phyloP scores from a whole-genome alignment of 2,797 vertebrate genomes.

The Cyprinella venusta region DNA sequence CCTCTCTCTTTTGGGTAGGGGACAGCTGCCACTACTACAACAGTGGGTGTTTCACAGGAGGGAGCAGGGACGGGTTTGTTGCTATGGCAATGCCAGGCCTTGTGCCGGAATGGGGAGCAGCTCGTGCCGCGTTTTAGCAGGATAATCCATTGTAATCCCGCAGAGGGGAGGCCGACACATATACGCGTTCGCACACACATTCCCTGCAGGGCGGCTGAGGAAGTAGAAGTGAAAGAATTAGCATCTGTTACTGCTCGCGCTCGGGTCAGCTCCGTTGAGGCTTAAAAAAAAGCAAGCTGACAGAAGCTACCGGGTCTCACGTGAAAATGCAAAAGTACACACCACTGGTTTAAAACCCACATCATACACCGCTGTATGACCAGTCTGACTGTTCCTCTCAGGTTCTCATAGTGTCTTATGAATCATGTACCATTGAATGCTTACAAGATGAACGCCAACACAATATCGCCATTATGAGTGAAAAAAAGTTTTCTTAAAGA shows the following conservation, averaged over 20 bases:
- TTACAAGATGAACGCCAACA: background rate
- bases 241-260: constrained; percentile 77
- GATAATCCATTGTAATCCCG: constrained; percentile 81
- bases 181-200: constrained; percentile 6
- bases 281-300: constrained; percentile 66
- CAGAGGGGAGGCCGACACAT: constrained; percentile 65
- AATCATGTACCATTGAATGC: background rate
- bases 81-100: constrained; percentile 65
- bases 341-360: constrained; percentile 51
- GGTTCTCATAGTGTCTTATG: background rate
- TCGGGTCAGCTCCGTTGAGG: constrained; percentile 70
- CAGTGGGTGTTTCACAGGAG: background rate
- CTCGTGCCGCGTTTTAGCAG: constrained; percentile 71
- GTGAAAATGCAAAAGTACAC: constrained; percentile 65
- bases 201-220: constrained; percentile 64
- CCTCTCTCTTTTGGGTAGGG: constrained; percentile 7
- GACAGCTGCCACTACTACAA: constrained; percentile 54
- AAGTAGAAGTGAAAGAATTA: constrained; percentile 77
- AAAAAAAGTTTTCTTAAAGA: background rate
- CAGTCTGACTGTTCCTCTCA: background rate
- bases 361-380: background rate
- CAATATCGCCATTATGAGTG: background rate
- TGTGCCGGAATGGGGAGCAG: constrained; percentile 62
- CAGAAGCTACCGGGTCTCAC: constrained; percentile 64
- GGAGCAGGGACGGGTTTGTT: constrained; percentile 55